Evolutionary conservation across 2,888 invertebrate species (phyloP).

Genomic region (Exocentrus adspersus): DNA sequence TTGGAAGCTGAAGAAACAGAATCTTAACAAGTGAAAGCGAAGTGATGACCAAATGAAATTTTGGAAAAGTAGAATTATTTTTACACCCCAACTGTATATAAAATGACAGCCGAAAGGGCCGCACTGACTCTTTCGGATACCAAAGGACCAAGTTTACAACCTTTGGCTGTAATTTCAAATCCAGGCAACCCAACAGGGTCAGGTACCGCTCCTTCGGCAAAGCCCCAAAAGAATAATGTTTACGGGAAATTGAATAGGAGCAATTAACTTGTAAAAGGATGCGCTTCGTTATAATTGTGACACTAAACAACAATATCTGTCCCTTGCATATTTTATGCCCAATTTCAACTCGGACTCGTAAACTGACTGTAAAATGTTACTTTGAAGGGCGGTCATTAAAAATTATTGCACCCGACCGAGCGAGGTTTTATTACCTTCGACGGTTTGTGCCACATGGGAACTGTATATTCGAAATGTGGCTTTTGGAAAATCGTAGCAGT

Average conservation of each 20-base stretch:
- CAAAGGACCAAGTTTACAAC: background rate
- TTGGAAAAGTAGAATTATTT: too few species aligned
- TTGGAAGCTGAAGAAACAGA: too few species aligned
- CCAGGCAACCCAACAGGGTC: background rate
- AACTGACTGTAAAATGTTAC: conserved; percentile 46
- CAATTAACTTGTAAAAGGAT: conserved; percentile 39
- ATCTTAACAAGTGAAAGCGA: too few species aligned
- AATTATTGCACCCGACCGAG: conserved; percentile 45
- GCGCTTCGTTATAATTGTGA: conserved; percentile 38
- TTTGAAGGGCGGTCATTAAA: conserved; percentile 46
- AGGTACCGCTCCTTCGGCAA: conserved; percentile 14
- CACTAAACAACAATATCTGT: conserved; percentile 49
- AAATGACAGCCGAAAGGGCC: background rate
- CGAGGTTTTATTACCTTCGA: conserved; percentile 34
- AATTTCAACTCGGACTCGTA: conserved; percentile 40
- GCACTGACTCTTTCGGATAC: background rate
- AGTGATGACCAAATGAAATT: too few species aligned
- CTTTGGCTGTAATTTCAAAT: background rate
- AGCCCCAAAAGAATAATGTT: conserved; percentile 22
- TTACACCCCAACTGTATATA: too few species aligned
- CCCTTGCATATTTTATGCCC: conserved; percentile 41
- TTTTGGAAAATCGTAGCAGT: background rate
- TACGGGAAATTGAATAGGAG: conserved; percentile 33
- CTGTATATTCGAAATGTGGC: background rate
- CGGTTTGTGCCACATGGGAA: conserved; percentile 4